Evolutionary conservation across 2,797 vertebrate genomes (phyloP).

Genomic region (Pseudocheirus occidentalis): DNA sequence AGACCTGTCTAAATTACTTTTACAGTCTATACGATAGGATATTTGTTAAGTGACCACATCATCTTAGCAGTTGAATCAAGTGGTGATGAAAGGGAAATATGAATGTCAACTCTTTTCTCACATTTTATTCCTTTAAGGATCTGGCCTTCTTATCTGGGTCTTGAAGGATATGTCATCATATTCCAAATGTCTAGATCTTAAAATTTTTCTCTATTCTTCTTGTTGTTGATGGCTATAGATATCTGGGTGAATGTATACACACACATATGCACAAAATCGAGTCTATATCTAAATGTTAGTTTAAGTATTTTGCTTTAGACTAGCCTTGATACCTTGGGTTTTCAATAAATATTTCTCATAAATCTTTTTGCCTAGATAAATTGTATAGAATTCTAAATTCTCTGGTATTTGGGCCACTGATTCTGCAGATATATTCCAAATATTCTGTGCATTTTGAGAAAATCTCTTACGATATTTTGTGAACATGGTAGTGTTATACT

Average conservation of each 20-base stretch:
- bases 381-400: not conserved
- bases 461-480: not conserved
- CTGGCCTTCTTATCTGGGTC: not conserved
- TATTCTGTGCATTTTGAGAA: not conserved
- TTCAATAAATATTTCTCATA: not conserved
- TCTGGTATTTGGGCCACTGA: not conserved
- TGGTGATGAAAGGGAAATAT: not conserved
- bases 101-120: not conserved
- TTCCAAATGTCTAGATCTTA: not conserved
- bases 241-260: not conserved
- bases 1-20: not conserved
- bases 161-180: not conserved
- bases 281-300: not conserved
- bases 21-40: not conserved
- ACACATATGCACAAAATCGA: not conserved
- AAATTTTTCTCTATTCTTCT: not conserved
- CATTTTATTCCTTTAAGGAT: not conserved
- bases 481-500: not conserved
- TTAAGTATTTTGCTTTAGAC: not conserved
- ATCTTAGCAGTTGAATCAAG: not conserved
- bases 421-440: not conserved
- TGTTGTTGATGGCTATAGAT: not conserved
- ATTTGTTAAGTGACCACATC: not conserved
- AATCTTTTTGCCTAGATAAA: not conserved
- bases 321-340: not conserved